Evolutionary conservation across 1,140 invertebrate species (phyloP).

Genomic region (Wasmannia auropunctata): DNA sequence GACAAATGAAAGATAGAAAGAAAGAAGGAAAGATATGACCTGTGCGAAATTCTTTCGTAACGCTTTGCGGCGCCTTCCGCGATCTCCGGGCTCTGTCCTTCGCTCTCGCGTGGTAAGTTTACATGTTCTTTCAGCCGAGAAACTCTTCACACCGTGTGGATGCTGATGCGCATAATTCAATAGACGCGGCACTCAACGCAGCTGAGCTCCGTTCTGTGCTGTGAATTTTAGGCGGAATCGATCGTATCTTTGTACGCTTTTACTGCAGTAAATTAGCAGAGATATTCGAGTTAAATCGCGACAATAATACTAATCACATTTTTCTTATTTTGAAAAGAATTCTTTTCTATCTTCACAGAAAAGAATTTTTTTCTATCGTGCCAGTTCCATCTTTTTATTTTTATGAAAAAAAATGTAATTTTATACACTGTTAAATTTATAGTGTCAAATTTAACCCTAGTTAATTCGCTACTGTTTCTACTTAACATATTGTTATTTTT

Average conservation of each 20-base stretch:
- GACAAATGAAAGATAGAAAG: constrained; percentile 12
- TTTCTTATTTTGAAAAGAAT: background rate
- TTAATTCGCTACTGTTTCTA: no score
- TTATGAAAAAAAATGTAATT: background rate
- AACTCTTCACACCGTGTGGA: background rate
- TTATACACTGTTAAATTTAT: no score
- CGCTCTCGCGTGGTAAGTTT: constrained; percentile 75
- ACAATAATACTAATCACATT: background rate
- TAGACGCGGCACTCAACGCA: constrained; percentile 54
- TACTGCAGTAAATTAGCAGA: background rate
- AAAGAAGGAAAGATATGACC: constrained; percentile 19
- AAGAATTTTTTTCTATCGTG: background rate
- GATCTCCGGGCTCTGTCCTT: constrained; percentile 76
- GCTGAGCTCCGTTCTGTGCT: constrained; percentile 41
- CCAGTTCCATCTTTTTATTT: background rate
- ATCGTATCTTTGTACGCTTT: constrained; percentile 4
- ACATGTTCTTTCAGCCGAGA: constrained; percentile 55
- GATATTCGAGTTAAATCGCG: constrained; percentile 11
- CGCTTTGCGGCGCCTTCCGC: constrained; percentile 69
- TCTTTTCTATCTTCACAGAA: no score
- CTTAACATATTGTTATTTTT: no score
- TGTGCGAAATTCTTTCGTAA: constrained; percentile 61
- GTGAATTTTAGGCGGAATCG: constrained; percentile 20
- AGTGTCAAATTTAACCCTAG: no score
- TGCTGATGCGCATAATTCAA: constrained; percentile 12